Evolutionary conservation across 2,113 vertebrate species (phyloP).

Genomic region (Hippolais icterina): DNA sequence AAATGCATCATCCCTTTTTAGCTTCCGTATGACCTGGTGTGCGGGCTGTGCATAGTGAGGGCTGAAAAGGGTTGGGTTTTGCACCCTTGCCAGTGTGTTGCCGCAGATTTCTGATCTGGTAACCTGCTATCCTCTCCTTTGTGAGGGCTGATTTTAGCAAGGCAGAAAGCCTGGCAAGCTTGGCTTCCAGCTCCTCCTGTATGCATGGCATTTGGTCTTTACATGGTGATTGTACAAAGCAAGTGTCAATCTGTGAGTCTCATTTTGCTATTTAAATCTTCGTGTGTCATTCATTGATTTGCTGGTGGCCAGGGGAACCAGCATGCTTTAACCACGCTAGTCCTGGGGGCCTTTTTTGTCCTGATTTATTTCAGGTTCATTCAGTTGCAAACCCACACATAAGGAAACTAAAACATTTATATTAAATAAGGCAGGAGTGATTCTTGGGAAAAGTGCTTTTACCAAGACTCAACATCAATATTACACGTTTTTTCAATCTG

Average conservation of each 20-base stretch:
- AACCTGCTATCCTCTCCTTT: background rate
- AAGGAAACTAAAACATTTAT: background rate
- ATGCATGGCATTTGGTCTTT: fast-evolving
- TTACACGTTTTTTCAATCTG: background rate
- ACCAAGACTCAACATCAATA: background rate
- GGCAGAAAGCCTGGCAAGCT: background rate
- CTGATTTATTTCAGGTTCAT: background rate
- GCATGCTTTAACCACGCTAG: fast-evolving
- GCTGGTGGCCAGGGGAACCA: background rate
- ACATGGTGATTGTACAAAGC: background rate
- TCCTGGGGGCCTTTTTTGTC: background rate
- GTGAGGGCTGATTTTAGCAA: background rate
- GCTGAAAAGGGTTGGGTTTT: background rate
- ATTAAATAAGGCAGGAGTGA: background rate
- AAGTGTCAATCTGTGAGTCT: background rate
- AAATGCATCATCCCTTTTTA: background rate
- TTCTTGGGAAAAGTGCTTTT: background rate
- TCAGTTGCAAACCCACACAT: background rate
- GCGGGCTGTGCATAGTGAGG: background rate
- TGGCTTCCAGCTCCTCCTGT: background rate
- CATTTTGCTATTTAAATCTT: background rate
- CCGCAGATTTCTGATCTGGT: background rate
- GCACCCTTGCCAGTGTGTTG: background rate
- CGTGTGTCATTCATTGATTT: fast-evolving
- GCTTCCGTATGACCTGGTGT: background rate